Base-by-base conservation (phyloP, 2,113 vertebrate species). In the Okapia johnstoni region DNA sequence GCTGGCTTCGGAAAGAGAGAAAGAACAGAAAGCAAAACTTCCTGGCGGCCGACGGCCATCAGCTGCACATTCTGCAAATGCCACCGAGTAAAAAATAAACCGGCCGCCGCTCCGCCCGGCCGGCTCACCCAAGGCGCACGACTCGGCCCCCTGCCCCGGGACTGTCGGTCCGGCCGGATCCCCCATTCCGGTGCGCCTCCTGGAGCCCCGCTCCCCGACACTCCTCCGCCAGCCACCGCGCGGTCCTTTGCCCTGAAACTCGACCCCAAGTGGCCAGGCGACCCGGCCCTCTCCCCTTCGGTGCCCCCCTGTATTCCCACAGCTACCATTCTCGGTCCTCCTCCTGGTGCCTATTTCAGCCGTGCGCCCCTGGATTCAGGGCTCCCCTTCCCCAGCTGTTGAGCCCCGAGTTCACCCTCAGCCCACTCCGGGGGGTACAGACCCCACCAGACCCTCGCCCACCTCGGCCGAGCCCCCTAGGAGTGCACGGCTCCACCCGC, bases 31-130 rank as follows among this genome's bases (percentile, higher is more conserved):
- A 97, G 98, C 97, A 98, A 94, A 98, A 98, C 98, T 98, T 98
- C 97, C 98, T 98, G 98, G 98, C 98, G 98, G 98, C 98, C 98
- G 97, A 93, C 98, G 97, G 98, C 98, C 98, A 98, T 98, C 98
- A 98, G 98, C 98, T 99, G 98, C 98, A 97, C 98, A 98, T 98
- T 98, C 98, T 98, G 91, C 97, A 98, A 98, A 99, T 99, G 98
- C 98, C 98, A 98, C 97, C 96, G 98, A 97, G 98, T 98, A 99
- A 98, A 98, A 98, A 98, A 99, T 98, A 98, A 98, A 98, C 98
- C 98, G 98, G 98, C 97, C 97, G 97, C 98, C 93, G 92, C 94
- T 97, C 97, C 98, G 88, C 98, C 98, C 98, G 93, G 92, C 90
- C 13, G 84, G 93, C 97, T 94, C 96, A 70, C 96, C 92, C 79